phyloP scores from a whole-genome alignment of 2,797 vertebrate genomes.

The Sphaeramia orbicularis region DNA sequence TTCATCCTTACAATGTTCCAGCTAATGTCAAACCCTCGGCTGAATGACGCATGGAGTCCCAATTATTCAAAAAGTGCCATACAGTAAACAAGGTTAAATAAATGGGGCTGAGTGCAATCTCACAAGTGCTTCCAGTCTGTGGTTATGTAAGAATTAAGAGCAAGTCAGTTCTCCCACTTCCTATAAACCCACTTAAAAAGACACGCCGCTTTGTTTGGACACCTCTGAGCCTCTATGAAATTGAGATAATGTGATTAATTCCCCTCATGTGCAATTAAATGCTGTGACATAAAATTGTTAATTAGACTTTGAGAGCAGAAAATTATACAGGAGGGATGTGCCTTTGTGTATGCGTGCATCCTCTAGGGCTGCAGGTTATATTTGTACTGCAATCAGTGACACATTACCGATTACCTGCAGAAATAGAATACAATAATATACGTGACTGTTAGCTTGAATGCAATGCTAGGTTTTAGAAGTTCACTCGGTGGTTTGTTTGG shows the following conservation, averaged over 20 bases:
- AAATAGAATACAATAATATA: not conserved
- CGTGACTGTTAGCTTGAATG: not conserved
- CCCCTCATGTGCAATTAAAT: slow-evolving; percentile 64
- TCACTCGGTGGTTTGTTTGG: too few species aligned
- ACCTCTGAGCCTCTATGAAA: slow-evolving; percentile 57
- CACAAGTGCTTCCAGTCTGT: too few species aligned
- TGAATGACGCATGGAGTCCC: slow-evolving; percentile 30
- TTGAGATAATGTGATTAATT: slow-evolving; percentile 74
- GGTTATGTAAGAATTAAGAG: slow-evolving; percentile 30
- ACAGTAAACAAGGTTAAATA: slow-evolving; percentile 47
- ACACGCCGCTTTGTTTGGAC: slow-evolving; percentile 50
- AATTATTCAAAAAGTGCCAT: slow-evolving; percentile 39
- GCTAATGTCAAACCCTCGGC: slow-evolving; percentile 54
- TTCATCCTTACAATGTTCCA: slow-evolving; percentile 48
- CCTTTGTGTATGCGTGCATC: slow-evolving; percentile 21
- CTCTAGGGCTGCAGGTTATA: slow-evolving; percentile 35
- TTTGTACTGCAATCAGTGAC: slow-evolving; percentile 11
- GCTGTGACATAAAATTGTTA: slow-evolving; percentile 60
- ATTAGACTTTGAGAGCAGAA: slow-evolving; percentile 64
- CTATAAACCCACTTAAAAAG: slow-evolving; percentile 22
- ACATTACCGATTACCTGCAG: slow-evolving; percentile 28
- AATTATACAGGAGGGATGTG: slow-evolving; percentile 41
- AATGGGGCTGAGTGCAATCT: slow-evolving; percentile 14
- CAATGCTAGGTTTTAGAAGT: too few species aligned
- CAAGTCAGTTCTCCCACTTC: slow-evolving; percentile 7